These are phyloP conservation scores for Syndactyla subalaris DNA, from an alignment of 2,797 vertebrate species.

Conservation along the genomic window DNA sequence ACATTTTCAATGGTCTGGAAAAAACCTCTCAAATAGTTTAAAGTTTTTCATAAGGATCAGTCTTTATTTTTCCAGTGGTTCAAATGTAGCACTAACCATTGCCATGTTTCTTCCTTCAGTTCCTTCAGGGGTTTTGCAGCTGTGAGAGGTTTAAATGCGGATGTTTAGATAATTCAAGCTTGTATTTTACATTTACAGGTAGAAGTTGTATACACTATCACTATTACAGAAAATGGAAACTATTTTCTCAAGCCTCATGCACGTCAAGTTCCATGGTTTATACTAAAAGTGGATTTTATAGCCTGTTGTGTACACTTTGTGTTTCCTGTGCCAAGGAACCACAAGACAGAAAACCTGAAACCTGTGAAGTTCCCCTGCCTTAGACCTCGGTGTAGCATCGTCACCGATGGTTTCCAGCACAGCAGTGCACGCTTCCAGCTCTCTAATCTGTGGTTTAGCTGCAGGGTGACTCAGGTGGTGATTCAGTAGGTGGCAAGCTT, in stretches of 20 bases:
- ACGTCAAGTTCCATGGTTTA: conserved; percentile 48
- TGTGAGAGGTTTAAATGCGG: conserved; percentile 12
- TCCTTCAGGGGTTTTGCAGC: conserved; percentile 46
- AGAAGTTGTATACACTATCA: conserved; percentile 50
- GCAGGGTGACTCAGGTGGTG: not conserved
- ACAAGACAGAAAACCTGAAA: conserved; percentile 58
- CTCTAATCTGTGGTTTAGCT: conserved; percentile 21
- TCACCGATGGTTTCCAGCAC: conserved; percentile 9
- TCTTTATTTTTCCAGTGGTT: conserved; percentile 57
- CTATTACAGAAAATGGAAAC: conserved; percentile 65
- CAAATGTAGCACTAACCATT: not conserved
- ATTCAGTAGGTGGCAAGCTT: conserved; percentile 9
- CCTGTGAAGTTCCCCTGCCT: conserved; percentile 34
- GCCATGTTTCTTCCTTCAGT: not conserved
- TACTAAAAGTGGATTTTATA: conserved; percentile 71
- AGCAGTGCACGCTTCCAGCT: not conserved
- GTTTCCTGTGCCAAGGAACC: conserved; percentile 64
- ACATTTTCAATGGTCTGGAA: conserved; percentile 53
- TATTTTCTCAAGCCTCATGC: conserved; percentile 56
- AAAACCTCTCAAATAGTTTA: conserved; percentile 31
- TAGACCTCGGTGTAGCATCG: not conserved
- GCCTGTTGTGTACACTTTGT: conserved; percentile 49
- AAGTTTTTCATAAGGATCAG: conserved; percentile 30
- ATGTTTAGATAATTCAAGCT: conserved; percentile 62
- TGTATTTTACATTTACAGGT: conserved; percentile 68